A percentile compares a stretch with the other conserved stretches of the same genome.
phyloP scores from a whole-genome alignment of 2,113 vertebrate species.

The Anhinga anhinga region DNA sequence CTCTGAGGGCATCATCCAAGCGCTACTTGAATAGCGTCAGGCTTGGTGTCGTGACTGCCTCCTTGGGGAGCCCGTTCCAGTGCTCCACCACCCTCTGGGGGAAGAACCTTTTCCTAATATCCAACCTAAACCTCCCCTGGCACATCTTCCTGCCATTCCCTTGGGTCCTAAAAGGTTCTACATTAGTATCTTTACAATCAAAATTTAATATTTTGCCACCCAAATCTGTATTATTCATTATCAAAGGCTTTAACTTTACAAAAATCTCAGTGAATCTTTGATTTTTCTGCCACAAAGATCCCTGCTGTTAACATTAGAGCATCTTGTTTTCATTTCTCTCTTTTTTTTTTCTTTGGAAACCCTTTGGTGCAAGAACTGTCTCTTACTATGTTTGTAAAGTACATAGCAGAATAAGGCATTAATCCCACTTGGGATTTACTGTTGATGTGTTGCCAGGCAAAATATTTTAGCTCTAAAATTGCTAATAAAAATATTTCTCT shows the following conservation, averaged over 20 bases:
- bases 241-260: not conserved
- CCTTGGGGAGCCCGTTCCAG: too few relatives aligned
- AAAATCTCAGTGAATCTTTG: not conserved
- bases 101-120: too few relatives aligned
- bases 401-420: not conserved
- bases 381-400: not conserved
- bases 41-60: too few relatives aligned
- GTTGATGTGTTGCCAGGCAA: not conserved
- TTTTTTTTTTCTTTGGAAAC: not conserved
- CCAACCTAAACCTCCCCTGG: too few relatives aligned
- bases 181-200: not conserved
- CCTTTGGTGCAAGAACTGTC: not conserved
- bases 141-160: too few relatives aligned
- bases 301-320: not conserved
- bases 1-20: too few relatives aligned
- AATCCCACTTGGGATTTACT: not conserved
- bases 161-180: not conserved
- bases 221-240: not conserved
- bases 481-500: not conserved
- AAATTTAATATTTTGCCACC: not conserved
- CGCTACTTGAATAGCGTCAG: too few relatives aligned
- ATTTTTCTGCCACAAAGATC: not conserved
- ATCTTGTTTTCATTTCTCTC: not conserved
- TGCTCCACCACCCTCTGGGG: too few relatives aligned
- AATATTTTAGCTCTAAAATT: not conserved